A percentile compares a stretch with the other conserved stretches of the same genome.
phyloP scores from a whole-genome alignment of 2,113 vertebrate species.

The Baryphthengus martii region DNA sequence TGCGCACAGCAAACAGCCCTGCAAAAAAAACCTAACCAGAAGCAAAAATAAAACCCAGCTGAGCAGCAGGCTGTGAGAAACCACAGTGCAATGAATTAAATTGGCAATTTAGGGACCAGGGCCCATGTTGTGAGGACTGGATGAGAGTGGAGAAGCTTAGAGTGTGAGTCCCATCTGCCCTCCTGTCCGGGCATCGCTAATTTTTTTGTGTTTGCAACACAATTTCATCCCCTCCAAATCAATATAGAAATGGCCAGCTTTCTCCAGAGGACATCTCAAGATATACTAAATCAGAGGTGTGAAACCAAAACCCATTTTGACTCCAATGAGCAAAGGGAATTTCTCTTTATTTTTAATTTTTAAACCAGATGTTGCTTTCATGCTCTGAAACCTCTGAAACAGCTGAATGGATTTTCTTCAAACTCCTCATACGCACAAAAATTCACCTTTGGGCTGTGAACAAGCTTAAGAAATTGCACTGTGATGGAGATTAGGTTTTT shows the following conservation, averaged over 20 bases:
- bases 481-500: background rate
- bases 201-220: background rate
- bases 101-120: background rate
- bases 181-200: background rate
- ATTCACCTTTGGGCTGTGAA: slow-evolving; percentile 57
- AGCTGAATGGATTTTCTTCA: slow-evolving; percentile 64
- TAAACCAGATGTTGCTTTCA: slow-evolving; percentile 66
- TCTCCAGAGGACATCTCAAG: background rate
- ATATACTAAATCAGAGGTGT: background rate
- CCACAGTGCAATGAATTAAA: background rate
- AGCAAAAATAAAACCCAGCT: background rate
- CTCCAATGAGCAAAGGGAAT: slow-evolving; percentile 45
- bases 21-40: background rate
- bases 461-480: slow-evolving; percentile 43
- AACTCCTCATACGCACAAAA: slow-evolving; percentile 8
- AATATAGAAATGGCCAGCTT: background rate
- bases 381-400: slow-evolving; percentile 56
- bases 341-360: slow-evolving; percentile 44
- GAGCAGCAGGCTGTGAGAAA: background rate
- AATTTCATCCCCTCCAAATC: background rate
- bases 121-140: background rate
- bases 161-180: background rate
- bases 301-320: slow-evolving; percentile 43
- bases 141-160: background rate
- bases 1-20: background rate